Conservation (phyloP, 2,113 vertebrate genomes). For the Desmodus rotundus region DNA sequence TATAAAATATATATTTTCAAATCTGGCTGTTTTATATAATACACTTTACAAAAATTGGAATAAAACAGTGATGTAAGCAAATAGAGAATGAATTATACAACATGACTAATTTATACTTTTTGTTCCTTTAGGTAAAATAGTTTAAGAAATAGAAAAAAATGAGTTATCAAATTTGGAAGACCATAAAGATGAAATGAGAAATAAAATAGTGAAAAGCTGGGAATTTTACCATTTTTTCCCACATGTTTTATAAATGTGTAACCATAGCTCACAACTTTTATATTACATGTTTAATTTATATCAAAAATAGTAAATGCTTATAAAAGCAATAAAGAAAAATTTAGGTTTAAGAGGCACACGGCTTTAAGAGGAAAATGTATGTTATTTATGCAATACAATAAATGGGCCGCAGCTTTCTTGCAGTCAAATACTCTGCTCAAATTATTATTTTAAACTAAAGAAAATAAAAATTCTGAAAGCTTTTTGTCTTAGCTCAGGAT, state of each 20-base stretch:
- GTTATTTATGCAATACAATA: background rate
- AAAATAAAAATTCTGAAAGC: background rate
- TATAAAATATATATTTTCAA: constrained; percentile 6
- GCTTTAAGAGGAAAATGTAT: background rate
- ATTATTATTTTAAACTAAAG: background rate
- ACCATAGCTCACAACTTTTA: rapidly evolving
- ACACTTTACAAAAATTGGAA: background rate
- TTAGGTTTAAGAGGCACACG: background rate
- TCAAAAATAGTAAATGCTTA: background rate
- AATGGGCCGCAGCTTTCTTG: background rate
- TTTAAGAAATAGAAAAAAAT: background rate
- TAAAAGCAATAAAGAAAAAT: background rate
- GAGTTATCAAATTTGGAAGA: background rate
- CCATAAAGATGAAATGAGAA: background rate
- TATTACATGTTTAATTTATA: background rate
- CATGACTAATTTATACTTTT: background rate
- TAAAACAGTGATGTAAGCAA: background rate
- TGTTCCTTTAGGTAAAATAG: background rate
- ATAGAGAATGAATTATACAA: background rate
- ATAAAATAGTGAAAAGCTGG: background rate
- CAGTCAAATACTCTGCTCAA: background rate
- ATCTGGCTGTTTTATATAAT: background rate
- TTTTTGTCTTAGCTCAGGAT: background rate
- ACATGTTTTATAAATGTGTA: background rate
- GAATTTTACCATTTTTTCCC: background rate